Conservation (phyloP, 2,797 vertebrate genomes). For the Sebastiscus tertius region DNA sequence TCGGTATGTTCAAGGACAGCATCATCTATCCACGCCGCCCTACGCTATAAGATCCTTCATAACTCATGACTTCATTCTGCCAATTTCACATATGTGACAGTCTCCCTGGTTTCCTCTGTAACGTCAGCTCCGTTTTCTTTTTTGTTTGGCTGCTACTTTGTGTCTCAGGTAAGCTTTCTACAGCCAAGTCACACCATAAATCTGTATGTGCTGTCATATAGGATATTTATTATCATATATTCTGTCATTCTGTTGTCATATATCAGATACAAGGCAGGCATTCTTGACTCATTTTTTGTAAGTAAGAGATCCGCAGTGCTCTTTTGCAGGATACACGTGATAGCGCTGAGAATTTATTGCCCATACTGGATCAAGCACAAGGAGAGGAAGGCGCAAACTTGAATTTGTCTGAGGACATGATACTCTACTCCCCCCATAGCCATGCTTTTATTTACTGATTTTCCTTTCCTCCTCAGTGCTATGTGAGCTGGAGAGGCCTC, state of each 20-base stretch:
- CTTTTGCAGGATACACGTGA: not conserved
- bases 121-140: not conserved
- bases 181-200: conserved; percentile 10
- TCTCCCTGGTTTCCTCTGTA: not conserved
- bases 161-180: not conserved
- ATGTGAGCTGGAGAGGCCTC: conserved; percentile 8
- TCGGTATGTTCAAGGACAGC: conserved; percentile 53
- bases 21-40: not conserved
- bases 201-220: not conserved
- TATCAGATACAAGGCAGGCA: not conserved
- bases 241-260: not conserved
- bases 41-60: conserved; percentile 4
- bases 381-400: not conserved
- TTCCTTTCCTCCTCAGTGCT: not conserved
- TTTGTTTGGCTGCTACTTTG: not conserved
- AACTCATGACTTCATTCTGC: conserved; percentile 39
- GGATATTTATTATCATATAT: not conserved
- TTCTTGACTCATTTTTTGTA: not conserved
- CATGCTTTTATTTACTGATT: conserved; percentile 4
- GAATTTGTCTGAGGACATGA: conserved; percentile 12
- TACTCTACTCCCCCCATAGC: not conserved
- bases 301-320: not conserved
- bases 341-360: conserved; percentile 9
- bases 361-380: not conserved
- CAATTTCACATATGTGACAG: conserved; percentile 21